Base-by-base conservation (phyloP, 2,797 vertebrate species). In the Gymnocypris eckloni region DNA sequence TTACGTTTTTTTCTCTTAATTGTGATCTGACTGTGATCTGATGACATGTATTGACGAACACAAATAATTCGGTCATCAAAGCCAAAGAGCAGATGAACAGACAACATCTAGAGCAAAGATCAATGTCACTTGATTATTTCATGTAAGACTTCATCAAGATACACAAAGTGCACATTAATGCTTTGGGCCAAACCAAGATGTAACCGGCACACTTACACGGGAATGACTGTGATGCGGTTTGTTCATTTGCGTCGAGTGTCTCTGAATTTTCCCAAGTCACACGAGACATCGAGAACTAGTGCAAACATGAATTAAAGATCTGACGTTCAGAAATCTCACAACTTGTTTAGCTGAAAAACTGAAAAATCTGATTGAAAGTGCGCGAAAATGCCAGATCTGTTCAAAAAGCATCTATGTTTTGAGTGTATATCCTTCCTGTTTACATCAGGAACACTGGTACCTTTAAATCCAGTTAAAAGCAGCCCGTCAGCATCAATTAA, bases 401-500 rank as follows among this genome's bases (percentile, higher is more conserved):
- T 66, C 61, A 67, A 76, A 70, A 43, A 70, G 28, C 72, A 41
- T 33, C 54, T 4, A 33, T 39, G 37, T 83, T 87, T 48, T 54
- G 73, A 56, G 50, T 72, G 61, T 5, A 22, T 28, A 37, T 76
- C 90, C 90, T 69, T 86, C 48, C 85, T 88, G 89, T 88, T 86
- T 86, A 87, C 86, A 79, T 89, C 48, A 39, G 69, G 39, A 94
- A 95, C 93, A 95, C 89, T 88, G 91, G 91, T 95, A 92, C 93
- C 93, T 93, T 95, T 94, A 94, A 89, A 86, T 92, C 93, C 87
- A 64, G 81, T 92, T 91, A 93, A 91, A 92, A 95, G 93, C 94
- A 93, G 91, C 90, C 93, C 93, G 93, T 94, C 94, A 92, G 90
- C 86, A 82, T 89, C 91, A 94, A 94, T 95, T 95, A 95, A 92